phyloP scores from a whole-genome alignment of 2,113 vertebrate genomes.

The Noturus placidus region DNA sequence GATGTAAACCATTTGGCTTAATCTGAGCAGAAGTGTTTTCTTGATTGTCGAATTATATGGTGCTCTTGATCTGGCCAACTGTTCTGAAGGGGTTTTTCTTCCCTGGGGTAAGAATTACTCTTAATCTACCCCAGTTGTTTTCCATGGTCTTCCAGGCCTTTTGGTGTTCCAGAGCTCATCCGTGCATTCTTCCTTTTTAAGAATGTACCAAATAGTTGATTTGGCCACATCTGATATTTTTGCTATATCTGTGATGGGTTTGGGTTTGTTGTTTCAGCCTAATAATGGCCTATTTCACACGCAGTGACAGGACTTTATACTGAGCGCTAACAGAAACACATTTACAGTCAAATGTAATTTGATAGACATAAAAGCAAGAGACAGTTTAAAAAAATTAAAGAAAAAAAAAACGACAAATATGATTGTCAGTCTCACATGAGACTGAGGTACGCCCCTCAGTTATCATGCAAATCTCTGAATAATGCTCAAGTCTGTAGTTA shows the following conservation, averaged over 20 bases:
- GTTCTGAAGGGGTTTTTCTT: background rate
- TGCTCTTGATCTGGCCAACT: background rate
- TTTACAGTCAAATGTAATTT: background rate
- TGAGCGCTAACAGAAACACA: background rate
- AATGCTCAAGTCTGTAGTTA: too few species aligned
- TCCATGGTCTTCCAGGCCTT: background rate
- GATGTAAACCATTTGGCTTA: background rate
- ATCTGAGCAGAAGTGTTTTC: background rate
- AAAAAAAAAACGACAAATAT: background rate
- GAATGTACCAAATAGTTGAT: background rate
- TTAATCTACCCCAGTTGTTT: background rate
- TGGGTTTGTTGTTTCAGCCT: background rate
- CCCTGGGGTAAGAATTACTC: background rate
- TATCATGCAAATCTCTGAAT: background rate
- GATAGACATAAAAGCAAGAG: background rate
- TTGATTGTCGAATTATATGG: background rate
- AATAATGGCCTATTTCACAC: background rate
- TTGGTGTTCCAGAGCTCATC: background rate
- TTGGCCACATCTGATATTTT: background rate
- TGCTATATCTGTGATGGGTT: background rate
- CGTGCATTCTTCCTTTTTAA: background rate
- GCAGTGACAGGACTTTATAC: background rate
- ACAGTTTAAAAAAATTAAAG: too few species aligned
- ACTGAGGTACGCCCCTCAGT: background rate
- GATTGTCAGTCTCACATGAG: background rate